Percentiles rank a stretch among this genome's conserved stretches.
These are phyloP conservation scores for Genyomyrus donnyi DNA, from an alignment of 2,113 vertebrate species.

Conservation along the genomic window DNA sequence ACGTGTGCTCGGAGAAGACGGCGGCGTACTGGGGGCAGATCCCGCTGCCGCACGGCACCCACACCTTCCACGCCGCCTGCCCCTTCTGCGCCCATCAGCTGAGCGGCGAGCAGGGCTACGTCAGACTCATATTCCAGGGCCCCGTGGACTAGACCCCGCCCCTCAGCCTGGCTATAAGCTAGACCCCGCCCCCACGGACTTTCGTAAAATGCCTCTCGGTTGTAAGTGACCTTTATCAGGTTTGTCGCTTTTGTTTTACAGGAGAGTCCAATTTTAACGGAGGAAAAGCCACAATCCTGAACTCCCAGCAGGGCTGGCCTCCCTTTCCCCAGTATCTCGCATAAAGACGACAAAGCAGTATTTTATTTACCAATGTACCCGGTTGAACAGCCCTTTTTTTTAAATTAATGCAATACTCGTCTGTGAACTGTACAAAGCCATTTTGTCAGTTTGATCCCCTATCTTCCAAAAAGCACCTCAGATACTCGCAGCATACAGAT, in stretches of 20 bases:
- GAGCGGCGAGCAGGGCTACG: slow-evolving; percentile 67
- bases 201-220: slow-evolving; percentile 13
- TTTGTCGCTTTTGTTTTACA: slow-evolving; percentile 4
- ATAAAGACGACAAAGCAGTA: slow-evolving; percentile 11
- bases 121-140: slow-evolving; percentile 85
- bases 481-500: slow-evolving; percentile 5
- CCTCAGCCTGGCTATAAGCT: neutral
- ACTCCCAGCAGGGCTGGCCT: slow-evolving; percentile 5
- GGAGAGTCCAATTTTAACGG: slow-evolving; percentile 16
- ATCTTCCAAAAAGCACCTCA: neutral
- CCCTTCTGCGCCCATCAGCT: slow-evolving; percentile 88
- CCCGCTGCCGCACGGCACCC: slow-evolving; percentile 80
- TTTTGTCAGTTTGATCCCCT: neutral
- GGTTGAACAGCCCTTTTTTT: neutral
- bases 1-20: slow-evolving; percentile 90
- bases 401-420: slow-evolving; percentile 10
- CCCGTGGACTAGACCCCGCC: slow-evolving; percentile 44
- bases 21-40: slow-evolving; percentile 84
- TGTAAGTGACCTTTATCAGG: slow-evolving; percentile 30
- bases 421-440: slow-evolving; percentile 3
- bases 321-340: slow-evolving; percentile 15
- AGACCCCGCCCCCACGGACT: neutral
- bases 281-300: neutral
- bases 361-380: slow-evolving; percentile 6
- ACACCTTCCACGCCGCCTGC: slow-evolving; percentile 83